These are phyloP conservation scores for Drosophila punjabiensis DNA, from an alignment of 1,140 invertebrate species.

Conservation along the genomic window DNA sequence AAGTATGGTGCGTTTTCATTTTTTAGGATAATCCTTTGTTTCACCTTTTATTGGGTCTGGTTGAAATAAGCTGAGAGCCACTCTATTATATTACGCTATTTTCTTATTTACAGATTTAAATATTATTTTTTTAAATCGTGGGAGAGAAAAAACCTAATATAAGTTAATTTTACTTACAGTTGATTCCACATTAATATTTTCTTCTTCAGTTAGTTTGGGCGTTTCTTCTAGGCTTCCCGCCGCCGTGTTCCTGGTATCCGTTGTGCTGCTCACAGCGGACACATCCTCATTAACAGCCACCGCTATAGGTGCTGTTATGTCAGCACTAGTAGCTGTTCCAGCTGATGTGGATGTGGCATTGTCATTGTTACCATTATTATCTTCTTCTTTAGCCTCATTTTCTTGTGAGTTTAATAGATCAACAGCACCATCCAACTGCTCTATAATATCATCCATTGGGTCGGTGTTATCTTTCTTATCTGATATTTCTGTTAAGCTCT, in stretches of 20 bases:
- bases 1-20: too few relatives aligned
- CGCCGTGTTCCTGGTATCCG: constrained; percentile 30
- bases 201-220: neutral
- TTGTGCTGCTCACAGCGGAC: constrained; percentile 66
- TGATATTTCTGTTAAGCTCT: constrained; percentile 59
- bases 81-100: too few relatives aligned
- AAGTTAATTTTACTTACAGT: constrained; percentile 9
- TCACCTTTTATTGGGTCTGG: too few relatives aligned
- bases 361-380: constrained; percentile 20
- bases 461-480: constrained; percentile 52
- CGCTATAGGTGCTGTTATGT: neutral
- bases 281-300: constrained; percentile 49
- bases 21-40: too few relatives aligned
- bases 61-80: too few relatives aligned
- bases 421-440: constrained; percentile 78
- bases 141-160: neutral
- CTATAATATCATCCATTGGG: constrained; percentile 82
- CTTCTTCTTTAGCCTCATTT: constrained; percentile 25
- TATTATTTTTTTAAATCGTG: too few relatives aligned
- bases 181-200: constrained; percentile 1
- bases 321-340: neutral
- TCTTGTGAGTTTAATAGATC: constrained; percentile 45
- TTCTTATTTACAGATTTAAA: too few relatives aligned
- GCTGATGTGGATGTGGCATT: constrained; percentile 49
- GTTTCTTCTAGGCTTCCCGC: neutral